Evolutionary conservation across 92 coral and sea anemone genomes (phyloP).

Genomic region (Anthopleura xanthogrammica): DNA sequence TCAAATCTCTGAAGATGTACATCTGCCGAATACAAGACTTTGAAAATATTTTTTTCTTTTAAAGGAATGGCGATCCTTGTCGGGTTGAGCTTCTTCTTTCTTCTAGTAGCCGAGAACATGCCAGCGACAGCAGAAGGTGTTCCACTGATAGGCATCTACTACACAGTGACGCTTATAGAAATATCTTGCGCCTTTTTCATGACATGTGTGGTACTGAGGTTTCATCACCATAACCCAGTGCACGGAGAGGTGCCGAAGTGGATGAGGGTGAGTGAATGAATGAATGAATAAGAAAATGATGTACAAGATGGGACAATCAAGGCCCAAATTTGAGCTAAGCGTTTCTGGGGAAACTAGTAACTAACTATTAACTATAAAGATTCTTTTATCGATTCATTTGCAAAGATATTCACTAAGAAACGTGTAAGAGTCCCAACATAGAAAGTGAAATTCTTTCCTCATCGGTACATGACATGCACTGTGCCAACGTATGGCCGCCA

Average conservation of each 20-base stretch:
- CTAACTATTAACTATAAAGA: too few species aligned
- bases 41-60: background rate
- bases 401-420: too few species aligned
- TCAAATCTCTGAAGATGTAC: too few species aligned
- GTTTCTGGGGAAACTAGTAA: too few species aligned
- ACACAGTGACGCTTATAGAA: constrained; percentile 84
- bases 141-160: constrained; percentile 83
- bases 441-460: too few species aligned
- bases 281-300: too few species aligned
- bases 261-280: constrained; percentile 58
- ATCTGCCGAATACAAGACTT: too few species aligned
- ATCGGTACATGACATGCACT: too few species aligned
- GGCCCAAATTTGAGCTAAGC: too few species aligned
- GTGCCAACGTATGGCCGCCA: background rate
- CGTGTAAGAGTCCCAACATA: too few species aligned
- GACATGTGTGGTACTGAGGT: constrained; percentile 83
- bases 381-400: too few species aligned
- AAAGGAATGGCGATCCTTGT: constrained; percentile 87
- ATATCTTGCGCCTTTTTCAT: constrained; percentile 83
- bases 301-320: too few species aligned
- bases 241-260: constrained; percentile 84
- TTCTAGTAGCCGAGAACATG: constrained; percentile 95
- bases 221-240: constrained; percentile 77
- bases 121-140: constrained; percentile 86
- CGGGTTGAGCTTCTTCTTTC: constrained; percentile 86